Evolutionary conservation across 1,140 invertebrate genomes (phyloP), one percentile per base, ranked within the genome.

Genomic region (Caenorhabditis remanei): DNA sequence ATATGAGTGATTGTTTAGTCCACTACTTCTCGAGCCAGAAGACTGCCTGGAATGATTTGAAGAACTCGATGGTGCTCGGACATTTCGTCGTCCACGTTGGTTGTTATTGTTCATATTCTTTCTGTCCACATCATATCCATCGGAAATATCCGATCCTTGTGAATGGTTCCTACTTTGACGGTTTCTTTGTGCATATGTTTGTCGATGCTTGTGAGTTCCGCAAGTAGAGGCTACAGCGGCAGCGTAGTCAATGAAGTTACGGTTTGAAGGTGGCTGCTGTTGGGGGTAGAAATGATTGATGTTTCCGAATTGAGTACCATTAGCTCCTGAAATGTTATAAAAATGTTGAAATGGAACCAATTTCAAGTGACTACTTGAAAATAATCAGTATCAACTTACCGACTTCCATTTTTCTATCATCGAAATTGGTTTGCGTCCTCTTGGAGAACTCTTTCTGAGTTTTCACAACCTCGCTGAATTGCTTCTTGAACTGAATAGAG

Each of bases 401-500:
- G 13, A 24, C n/a, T 46, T 13, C 13, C 46, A 50, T 46, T 46
- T 71, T 79, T 11, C n/a, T 50, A 14, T 79, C 46, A 13, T 79
- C 71, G 53, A 48, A 50, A 50, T 21, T 79, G 4, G 71, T 79
- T 53, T 79, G 71, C n/a, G 71, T 79, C 14, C n/a, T 48, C 40
- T 24, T 79, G 6, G 71, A 79, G 19, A 46, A 71, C 24, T 71
- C 65, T 46, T 71, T 71, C 16, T 9, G 41, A 5, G 65, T 46
- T 53, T 79, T 53, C 4, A 79, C 71, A 50, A 79, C 71, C 14
- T 79, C 71, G 53, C 46, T 79, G 71, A 79, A 79, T 21, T 41
- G 71, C 19, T 79, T 79, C 9, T 79, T 79, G 71, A 79, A 79
- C 11, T 50, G 71, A 50, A 50, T n/a, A 43, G 71, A 14, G 4